Conservation (phyloP, 2,888 invertebrate species). For the Fragum sueziense region DNA sequence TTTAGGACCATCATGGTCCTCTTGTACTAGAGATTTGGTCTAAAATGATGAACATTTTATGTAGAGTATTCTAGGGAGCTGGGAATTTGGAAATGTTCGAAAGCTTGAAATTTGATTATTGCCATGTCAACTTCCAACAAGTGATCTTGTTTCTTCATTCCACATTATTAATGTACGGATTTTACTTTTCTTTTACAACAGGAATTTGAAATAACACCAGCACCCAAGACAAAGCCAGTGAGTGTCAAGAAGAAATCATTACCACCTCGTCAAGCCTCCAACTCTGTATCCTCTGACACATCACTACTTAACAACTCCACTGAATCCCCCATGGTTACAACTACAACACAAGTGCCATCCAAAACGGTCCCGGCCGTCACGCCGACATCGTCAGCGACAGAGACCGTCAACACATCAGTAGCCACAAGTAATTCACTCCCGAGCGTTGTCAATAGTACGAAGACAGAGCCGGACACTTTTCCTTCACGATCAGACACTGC, state of each 20-base stretch:
- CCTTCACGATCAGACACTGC: conserved; percentile 41
- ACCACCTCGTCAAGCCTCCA: neutral
- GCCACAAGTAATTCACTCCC: conserved; percentile 40
- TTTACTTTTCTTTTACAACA: neutral
- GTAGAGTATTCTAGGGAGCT: too few relatives aligned
- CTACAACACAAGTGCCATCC: conserved; percentile 59
- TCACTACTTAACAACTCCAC: neutral
- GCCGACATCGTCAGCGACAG: conserved; percentile 58
- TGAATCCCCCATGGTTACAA: conserved; percentile 56
- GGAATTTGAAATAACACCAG: conserved; percentile 30
- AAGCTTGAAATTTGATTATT: too few relatives aligned
- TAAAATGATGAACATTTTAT: too few relatives aligned
- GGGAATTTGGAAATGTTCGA: too few relatives aligned
- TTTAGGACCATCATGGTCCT: neutral
- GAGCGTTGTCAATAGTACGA: conserved; percentile 15
- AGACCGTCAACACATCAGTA: conserved; percentile 53
- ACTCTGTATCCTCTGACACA: neutral
- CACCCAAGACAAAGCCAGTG: conserved; percentile 16
- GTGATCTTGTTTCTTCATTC: too few relatives aligned
- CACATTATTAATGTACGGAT: too few relatives aligned
- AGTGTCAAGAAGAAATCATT: conserved; percentile 17
- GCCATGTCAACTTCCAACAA: too few relatives aligned
- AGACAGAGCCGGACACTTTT: conserved; percentile 41
- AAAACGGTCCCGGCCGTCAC: conserved; percentile 55
- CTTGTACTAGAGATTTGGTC: neutral